Conservation (phyloP, 2,888 invertebrate genomes). For the Drosophila demipolita region DNA sequence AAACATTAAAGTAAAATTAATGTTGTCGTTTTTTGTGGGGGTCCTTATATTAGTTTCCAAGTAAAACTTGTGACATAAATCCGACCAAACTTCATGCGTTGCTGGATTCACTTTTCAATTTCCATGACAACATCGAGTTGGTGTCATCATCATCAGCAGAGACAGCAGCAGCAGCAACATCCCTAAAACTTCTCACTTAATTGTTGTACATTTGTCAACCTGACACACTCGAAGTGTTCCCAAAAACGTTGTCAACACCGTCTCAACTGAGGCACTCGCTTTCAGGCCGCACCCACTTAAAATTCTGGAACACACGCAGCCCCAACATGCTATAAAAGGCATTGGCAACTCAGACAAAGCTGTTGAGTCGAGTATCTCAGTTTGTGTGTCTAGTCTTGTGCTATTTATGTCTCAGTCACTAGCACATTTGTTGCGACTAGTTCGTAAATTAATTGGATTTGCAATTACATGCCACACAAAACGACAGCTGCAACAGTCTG, state of each 20-base stretch:
- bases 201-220: conserved; percentile 76
- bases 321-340: conserved; percentile 39
- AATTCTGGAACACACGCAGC: conserved; percentile 51
- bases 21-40: conserved; percentile 55
- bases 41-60: conserved; percentile 47
- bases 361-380: conserved; percentile 2
- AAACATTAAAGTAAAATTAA: conserved; percentile 77
- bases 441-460: conserved; percentile 81
- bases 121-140: conserved; percentile 47
- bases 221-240: conserved; percentile 42
- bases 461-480: conserved; percentile 71
- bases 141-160: conserved; percentile 31
- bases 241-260: conserved; percentile 32
- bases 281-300: conserved; percentile 45
- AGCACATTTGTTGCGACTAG: conserved; percentile 75
- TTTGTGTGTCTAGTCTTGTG: conserved; percentile 56
- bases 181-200: conserved; percentile 68
- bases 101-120: conserved; percentile 69
- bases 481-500: conserved; percentile 20
- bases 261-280: conserved; percentile 4
- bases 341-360: conserved; percentile 15
- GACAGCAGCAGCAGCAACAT: conserved; percentile 33
- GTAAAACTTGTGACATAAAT: conserved; percentile 59
- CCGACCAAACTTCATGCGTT: conserved; percentile 42
- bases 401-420: conserved; percentile 79